Conservation (phyloP, 37 sponge, comb jelly and placozoan genomes). For the Agelas oroides region DNA sequence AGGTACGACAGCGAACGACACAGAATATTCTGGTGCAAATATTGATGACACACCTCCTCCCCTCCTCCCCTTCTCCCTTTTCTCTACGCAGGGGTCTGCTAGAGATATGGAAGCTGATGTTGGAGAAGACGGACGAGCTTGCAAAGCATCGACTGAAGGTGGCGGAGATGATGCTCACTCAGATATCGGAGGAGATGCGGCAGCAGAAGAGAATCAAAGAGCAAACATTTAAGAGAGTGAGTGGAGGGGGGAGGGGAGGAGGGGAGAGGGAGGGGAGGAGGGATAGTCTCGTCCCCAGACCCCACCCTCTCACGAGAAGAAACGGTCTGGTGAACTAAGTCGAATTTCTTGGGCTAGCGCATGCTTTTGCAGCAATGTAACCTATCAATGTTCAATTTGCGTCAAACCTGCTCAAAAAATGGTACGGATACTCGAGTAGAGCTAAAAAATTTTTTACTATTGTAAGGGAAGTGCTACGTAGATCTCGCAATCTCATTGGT, state of each 20-base stretch:
- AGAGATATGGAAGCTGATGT: constrained; percentile 75
- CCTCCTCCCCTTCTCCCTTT: background rate
- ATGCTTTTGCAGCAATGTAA: too few relatives aligned
- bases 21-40: background rate
- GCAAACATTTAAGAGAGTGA: constrained; percentile 68
- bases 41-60: background rate
- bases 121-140: constrained; percentile 71
- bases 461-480: too few relatives aligned
- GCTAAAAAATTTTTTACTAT: too few relatives aligned
- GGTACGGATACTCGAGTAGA: too few relatives aligned
- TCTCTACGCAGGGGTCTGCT: constrained; percentile 55
- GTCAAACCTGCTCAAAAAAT: too few relatives aligned
- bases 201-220: constrained; percentile 74
- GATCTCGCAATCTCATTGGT: too few relatives aligned
- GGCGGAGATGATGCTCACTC: constrained; percentile 56
- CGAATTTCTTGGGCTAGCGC: too few relatives aligned
- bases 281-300: too few relatives aligned
- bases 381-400: background rate
- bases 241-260: background rate
- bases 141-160: constrained; percentile 34
- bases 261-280: background rate
- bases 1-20: constrained; percentile 29
- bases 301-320: too few relatives aligned
- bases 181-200: constrained; percentile 64
- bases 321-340: too few relatives aligned